Evolutionary conservation across 1,140 invertebrate genomes (phyloP), one percentile per base, ranked within the genome.

Genomic region (Nasonia giraulti): DNA sequence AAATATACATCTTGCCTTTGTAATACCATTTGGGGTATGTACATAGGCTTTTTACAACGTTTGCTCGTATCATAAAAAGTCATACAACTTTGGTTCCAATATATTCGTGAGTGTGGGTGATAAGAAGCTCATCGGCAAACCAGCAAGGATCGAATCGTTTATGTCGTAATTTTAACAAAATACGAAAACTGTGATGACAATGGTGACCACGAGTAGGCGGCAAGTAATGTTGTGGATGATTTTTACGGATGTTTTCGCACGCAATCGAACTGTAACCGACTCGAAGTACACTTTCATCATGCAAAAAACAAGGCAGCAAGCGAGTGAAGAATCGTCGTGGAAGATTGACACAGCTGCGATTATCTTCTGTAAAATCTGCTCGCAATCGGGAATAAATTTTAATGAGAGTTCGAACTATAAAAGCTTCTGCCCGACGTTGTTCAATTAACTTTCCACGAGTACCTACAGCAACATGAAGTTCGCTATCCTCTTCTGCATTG

Each of bases 401-500:
- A 71, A 71, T 62, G 69, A 71, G 31, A 31, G 11, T 31, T 31
- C 14, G 69, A 17, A 14, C 69, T 71, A 71, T 71, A 71, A 27
- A 71, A 71, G 69, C 69, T 31, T 71, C 14, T 2, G 55, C 6
- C 17, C 6, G 17, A 62, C 20, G 20, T 62, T 62, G 3, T 62
- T 62, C 17, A 7, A 20, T 62, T 20, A 62, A n/a, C 2, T 50
- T 62, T 62, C 17, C 55, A 62, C 2, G 4, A 50, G 47, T 50
- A 14, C 17, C 55, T n/a, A 3, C 14, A 62, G 17, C 55, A 90
- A 88, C 88, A 31, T 77, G 17, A 89, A 87, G 78, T 20, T 81
- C 14, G 31, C 40, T 1, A 33, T 88, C 23, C 20, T 86, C 37
- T 44, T 86, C 33, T 89, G 81, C 40, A 1, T 87, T 2, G 10